Evolutionary conservation across 2,888 invertebrate genomes (phyloP), one percentile per base, ranked within the genome.

Genomic region (Apomyelois bistriatella): DNA sequence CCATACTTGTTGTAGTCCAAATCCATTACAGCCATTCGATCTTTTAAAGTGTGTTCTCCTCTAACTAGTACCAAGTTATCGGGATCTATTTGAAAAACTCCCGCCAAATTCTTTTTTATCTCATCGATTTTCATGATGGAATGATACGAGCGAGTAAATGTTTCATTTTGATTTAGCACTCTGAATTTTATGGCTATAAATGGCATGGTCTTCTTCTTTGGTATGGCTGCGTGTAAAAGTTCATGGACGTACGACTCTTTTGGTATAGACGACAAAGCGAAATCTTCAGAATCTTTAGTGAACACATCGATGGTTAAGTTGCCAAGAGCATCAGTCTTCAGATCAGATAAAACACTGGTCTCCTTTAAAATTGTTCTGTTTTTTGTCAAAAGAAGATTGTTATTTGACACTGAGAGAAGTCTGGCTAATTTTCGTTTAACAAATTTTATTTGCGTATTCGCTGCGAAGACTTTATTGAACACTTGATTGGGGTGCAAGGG

Each of bases 101-200:
- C 90, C 0, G 85, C 91, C 40, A 94, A 81, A 63, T 93, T 92
- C 61, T 90, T 89, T 71, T 93, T 93, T 40, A 94, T 85, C 65
- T 92, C 92, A 51, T 82, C 86, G 47, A 94, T 77, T 55, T 88
- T 92, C 72, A 91, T 88, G 16, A 84, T 82, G 0, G 85, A 84
- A 52, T 91, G 85, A 59, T 91, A 92, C 0, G 92, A 90, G 40
- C 92, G 85, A 9, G 92, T 92, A 60, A 92, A 92, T 36, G 70
- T 67, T 9, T 69, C 74, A 58, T 78, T 82, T 64, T 89, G 89
- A 64, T 84, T 82, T n/a, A 68, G 68, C 7, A 90, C 67, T 62
- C 66, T 81, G 65, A 90, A 90, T 64, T 89, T 90, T 15, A 90
- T 83, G 4, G 87, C 89, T 60, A 90, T 83, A 62, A 88, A 90